These are phyloP conservation scores for Bugulina stolonifera DNA, from an alignment of 2,888 invertebrate genomes.

Conservation along the genomic window DNA sequence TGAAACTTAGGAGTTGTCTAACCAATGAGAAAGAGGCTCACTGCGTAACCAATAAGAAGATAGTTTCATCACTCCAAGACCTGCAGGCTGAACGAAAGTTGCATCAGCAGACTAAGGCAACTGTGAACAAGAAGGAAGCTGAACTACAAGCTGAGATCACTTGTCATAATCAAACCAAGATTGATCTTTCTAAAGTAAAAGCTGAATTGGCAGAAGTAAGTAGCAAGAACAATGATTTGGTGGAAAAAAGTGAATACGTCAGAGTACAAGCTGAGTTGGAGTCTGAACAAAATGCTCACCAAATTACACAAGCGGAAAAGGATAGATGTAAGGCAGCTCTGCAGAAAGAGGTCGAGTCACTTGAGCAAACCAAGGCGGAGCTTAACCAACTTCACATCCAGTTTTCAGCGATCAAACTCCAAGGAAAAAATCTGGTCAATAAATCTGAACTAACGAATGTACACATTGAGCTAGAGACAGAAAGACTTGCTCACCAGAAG, in stretches of 20 bases:
- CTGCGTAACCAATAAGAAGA: neutral
- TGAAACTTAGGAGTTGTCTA: neutral
- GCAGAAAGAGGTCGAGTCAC: neutral
- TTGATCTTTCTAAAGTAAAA: neutral
- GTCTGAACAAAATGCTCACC: neutral
- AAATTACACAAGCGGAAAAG: neutral
- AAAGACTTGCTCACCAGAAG: neutral
- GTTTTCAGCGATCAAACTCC: neutral
- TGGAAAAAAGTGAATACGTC: neutral
- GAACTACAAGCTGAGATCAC: neutral
- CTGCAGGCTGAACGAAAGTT: neutral
- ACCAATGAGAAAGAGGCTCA: neutral
- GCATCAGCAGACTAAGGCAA: conserved; percentile 2
- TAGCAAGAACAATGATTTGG: neutral
- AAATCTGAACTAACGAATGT: neutral
- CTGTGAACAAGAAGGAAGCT: neutral
- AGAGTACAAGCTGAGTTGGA: neutral
- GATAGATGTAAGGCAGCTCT: neutral
- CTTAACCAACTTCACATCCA: neutral
- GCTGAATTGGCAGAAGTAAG: neutral
- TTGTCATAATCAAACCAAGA: neutral
- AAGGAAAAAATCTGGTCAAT: neutral
- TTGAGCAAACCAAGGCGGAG: neutral
- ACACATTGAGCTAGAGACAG: neutral
- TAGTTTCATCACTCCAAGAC: neutral